Evolutionary conservation across 2,888 invertebrate genomes (phyloP), one percentile per base, ranked within the genome.

Genomic region (Calameuta filiformis): DNA sequence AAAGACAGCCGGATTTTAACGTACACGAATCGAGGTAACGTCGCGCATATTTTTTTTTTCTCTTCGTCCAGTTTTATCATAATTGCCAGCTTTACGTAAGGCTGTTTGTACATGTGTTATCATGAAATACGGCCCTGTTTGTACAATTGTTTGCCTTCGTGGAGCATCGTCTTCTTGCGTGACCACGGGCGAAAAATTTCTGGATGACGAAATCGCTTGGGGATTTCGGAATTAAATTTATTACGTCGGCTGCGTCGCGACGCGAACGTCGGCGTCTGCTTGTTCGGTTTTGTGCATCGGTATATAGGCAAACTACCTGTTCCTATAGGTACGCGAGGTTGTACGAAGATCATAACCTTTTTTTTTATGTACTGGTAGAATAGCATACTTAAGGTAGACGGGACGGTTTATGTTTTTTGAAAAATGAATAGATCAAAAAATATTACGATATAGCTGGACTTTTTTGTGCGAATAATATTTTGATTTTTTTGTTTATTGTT

Each of bases 81-180:
- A 87, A 89, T 90, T 90, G 89, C 89, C 86, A 86, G 90, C 87
- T 90, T 90, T 90, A 90, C 90, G 90, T 90, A 90, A 90, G 90
- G 87, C 85, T 90, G 88, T 91, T 90, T 90, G 90, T 88, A 87
- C 90, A 90, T 87, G 89, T 89, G 90, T 91, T 91, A 91, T 91
- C 90, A 89, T 90, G 90, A 90, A 90, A 90, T 90, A 90, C 89
- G 87, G 87, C 89, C 83, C 81, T 90, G 83, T 90, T 90, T 90
- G 90, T 90, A 91, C 90, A 91, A 91, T 90, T 91, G 90, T 90
- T 90, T 90, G 90, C 90, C 88, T 85, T 82, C 75, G 73, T 75
- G 79, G 75, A 75, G 73, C 82, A 80, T 77, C 81, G 80, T 79
- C 82, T 84, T 81, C 82, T 83, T 81, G 85, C 87, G 86, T 90